Base-by-base conservation (phyloP, 2,888 invertebrate species). In the Chaetogeoica ovagalla region DNA sequence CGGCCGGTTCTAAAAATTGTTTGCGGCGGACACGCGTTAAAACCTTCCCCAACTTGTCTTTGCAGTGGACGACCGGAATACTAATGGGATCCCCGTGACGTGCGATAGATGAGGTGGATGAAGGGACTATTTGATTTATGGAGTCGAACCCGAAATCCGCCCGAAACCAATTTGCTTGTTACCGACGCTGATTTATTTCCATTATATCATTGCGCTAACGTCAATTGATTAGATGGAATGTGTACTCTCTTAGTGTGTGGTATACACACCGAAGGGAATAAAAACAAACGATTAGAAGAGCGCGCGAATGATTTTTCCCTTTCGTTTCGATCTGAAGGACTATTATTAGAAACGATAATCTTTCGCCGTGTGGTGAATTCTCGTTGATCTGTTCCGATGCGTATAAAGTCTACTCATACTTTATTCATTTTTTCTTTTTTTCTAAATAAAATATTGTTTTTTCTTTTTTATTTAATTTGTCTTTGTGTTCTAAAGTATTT, bases 131-230 rank as follows among this genome's bases (percentile, higher is more conserved):
- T 70, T 79, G 77, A 79, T 79, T 79, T 79, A 79, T 23, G 77
- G 23, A 55, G 5, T 55, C 75, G 23, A 57, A 75, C 66, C 39
- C 8, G 8, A 70, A 70, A 79, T 62, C 55, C 60, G 62, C 62
- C 77, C 69, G 21, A 60, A 70, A 70, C 63, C 62, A 69, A 79
- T 79, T 70, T 62, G 60, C 69, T 70, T 63, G 69, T 70, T 79
- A 79, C 70, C 62, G 63, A 70, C 77, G 62, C 62, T 70, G 70
- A 79, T 79, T 79, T 79, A 79, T 70, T 75, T 75, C 13, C 69
- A 79, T 79, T 70, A 39, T 68, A 69, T 69, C 69, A 52, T 62
- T 48, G 55, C 55, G 55, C 55, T 21, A 23, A 74, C 65, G 39
- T 23, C 55, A 19, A 74, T 74, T 57, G 52, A 74, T 74, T 55